Evolutionary conservation across 1,140 invertebrate species (phyloP).

Genomic region (Copidosoma floridanum): DNA sequence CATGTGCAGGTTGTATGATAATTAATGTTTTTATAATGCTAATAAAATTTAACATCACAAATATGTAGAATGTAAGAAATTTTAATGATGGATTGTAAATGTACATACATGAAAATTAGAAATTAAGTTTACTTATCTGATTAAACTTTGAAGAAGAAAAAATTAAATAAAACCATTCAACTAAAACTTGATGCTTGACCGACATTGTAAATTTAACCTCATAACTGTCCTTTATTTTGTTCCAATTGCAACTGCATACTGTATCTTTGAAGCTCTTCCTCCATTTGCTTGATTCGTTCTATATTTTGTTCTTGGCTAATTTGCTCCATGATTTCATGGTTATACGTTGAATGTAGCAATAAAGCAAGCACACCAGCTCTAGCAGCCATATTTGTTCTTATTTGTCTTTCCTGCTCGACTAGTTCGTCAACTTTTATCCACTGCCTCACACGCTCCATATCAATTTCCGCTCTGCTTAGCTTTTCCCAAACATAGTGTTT

Average conservation of each 20-base stretch:
- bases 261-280: constrained; percentile 47
- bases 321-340: constrained; percentile 85
- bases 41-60: too few species aligned
- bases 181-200: too few species aligned
- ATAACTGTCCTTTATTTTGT: constrained; percentile 8
- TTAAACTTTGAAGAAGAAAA: too few species aligned
- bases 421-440: constrained; percentile 94
- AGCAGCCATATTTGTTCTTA: constrained; percentile 83
- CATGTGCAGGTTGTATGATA: too few species aligned
- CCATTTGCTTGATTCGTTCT: constrained; percentile 52
- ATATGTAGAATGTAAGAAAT: too few species aligned
- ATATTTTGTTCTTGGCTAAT: constrained; percentile 55
- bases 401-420: constrained; percentile 89
- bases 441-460: constrained; percentile 75
- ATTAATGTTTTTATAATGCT: too few species aligned
- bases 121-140: too few species aligned
- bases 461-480: constrained; percentile 82
- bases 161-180: too few species aligned
- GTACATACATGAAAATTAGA: too few species aligned
- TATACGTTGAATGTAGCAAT: constrained; percentile 92
- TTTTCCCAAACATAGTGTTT: constrained; percentile 97
- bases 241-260: constrained; percentile 2
- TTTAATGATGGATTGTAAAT: too few species aligned
- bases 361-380: constrained; percentile 87
- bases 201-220: too few species aligned